Evolutionary conservation across 2,888 invertebrate species (phyloP).

Genomic region (Gastracanthus pulcherrimus): DNA sequence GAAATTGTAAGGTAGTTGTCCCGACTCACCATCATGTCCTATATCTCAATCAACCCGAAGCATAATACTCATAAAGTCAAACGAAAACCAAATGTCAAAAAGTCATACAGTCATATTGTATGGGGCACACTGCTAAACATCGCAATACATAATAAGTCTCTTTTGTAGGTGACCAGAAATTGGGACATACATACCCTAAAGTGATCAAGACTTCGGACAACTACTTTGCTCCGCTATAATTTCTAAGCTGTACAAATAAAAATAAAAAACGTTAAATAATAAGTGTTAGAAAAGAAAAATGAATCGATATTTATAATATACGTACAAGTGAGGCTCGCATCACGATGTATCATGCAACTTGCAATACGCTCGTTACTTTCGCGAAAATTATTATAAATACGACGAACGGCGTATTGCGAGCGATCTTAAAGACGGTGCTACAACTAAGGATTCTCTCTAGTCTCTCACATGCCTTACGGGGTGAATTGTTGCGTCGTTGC

Average conservation of each 20-base stretch:
- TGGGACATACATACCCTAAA: conserved; percentile 51
- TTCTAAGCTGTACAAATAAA: background rate
- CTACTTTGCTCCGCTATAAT: conserved; percentile 25
- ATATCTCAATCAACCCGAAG: background rate
- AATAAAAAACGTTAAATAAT: background rate
- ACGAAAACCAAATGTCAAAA: background rate
- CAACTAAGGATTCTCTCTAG: background rate
- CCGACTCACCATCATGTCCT: background rate
- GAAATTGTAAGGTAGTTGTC: conserved; percentile 41
- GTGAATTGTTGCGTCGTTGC: background rate
- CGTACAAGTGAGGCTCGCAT: no score
- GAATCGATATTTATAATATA: background rate
- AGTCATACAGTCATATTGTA: background rate
- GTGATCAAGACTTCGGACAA: conserved; percentile 43
- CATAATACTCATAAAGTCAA: background rate
- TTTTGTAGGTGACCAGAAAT: conserved; percentile 54
- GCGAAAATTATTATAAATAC: no score
- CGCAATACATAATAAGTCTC: conserved; percentile 31
- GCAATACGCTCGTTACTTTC: no score
- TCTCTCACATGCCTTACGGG: background rate
- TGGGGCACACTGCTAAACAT: background rate
- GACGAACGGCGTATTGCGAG: no score
- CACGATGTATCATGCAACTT: no score
- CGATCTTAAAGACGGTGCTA: background rate
- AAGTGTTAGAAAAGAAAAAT: background rate